Evolutionary conservation across 2,797 vertebrate species (phyloP).

Genomic region (Halcyon chelicuti): DNA sequence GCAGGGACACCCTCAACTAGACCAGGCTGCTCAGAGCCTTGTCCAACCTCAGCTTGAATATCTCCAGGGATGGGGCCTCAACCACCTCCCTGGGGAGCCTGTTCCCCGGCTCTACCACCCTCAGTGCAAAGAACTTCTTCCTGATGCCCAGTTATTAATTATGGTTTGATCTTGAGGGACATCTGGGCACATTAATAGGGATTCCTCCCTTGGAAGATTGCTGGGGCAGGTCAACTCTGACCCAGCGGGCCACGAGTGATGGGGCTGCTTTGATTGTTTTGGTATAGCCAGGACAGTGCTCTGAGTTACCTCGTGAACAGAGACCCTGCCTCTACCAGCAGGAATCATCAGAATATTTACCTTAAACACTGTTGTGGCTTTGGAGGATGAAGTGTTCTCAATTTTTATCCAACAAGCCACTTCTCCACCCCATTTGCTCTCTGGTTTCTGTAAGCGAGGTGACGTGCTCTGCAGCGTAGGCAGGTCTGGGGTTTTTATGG

Average conservation of each 20-base stretch:
- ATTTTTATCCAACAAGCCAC: neutral
- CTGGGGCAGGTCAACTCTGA: neutral
- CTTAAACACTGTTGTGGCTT: neutral
- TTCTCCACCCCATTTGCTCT: neutral
- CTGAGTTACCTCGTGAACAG: neutral
- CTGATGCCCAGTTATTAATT: neutral
- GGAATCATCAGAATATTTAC: neutral
- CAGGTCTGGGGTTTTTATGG: neutral
- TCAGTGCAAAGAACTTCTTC: no score
- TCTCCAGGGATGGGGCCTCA: no score
- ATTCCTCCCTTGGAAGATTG: neutral
- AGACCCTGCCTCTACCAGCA: neutral
- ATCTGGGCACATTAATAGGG: neutral
- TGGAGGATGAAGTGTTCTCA: neutral
- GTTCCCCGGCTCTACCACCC: no score
- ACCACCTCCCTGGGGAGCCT: no score
- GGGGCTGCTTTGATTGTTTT: neutral
- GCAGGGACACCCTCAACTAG: no score
- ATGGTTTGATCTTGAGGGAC: neutral
- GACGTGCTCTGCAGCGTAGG: fast-evolving
- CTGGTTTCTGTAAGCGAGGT: neutral
- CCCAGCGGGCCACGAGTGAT: neutral
- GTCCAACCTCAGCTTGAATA: no score
- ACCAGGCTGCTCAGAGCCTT: no score
- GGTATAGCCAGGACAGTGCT: neutral